phyloP scores from a whole-genome alignment of 2,113 vertebrate species.

The Nothoprocta perdicaria region DNA sequence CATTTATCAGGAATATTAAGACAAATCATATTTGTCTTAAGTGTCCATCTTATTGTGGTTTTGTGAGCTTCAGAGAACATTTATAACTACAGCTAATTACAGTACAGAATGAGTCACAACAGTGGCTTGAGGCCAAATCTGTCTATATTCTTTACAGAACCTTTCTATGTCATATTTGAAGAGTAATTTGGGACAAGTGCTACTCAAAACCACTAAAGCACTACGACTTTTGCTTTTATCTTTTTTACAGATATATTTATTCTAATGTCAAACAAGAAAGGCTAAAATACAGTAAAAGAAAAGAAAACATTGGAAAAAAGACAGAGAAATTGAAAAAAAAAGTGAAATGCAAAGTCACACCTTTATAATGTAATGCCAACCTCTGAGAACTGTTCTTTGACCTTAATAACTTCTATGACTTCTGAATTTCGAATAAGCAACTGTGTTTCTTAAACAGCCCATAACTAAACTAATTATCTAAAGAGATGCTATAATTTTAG shows the following conservation, averaged over 20 bases:
- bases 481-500: neutral
- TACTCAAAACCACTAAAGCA: neutral
- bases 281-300: neutral
- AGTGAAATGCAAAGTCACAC: neutral
- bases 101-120: neutral
- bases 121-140: neutral
- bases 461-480: conserved; percentile 5
- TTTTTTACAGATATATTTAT: neutral
- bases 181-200: neutral
- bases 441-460: conserved; percentile 39
- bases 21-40: neutral
- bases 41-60: neutral
- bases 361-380: neutral
- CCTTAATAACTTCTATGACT: neutral
- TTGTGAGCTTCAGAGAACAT: neutral
- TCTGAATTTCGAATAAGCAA: neutral
- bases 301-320: neutral
- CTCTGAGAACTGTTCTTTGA: neutral
- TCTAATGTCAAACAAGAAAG: neutral
- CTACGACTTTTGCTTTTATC: neutral
- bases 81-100: neutral
- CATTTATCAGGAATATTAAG: neutral
- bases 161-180: neutral
- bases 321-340: rapidly evolving
- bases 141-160: neutral